Base-by-base conservation (phyloP, 1,140 invertebrate genomes). In the Apocrypta bakeri region DNA sequence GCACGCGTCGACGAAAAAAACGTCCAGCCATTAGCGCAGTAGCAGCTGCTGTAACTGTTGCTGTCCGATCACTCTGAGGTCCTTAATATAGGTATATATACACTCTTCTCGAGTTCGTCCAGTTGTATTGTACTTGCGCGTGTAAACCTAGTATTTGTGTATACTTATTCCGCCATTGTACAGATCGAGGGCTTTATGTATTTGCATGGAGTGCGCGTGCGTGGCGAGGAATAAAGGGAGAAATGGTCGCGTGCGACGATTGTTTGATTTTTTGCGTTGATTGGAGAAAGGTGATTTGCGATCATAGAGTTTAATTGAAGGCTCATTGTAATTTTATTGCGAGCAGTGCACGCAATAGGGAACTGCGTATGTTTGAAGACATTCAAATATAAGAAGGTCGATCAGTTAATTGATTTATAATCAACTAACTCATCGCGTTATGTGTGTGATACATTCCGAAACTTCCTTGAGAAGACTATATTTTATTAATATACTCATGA, bases 221-320 rank as follows among this genome's bases (percentile, higher is more conserved):
- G 17, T 1, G 21, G 48, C 14, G 90, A 91, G 89, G 91, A 91
- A 92, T 90, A 89, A 90, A 87, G 80, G 27, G 79, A 84, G 37
- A 25, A 72, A 33, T 37, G 21, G 37, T 72, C 24, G 33, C 21
- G 24, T 40, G 69, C 48, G 48, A 21, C 17, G 21, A 56, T 56
- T 56, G 17, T 56, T 56, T 56, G 48, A 7, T 56, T 56, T 56
- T 56, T 17, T 21, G 21, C 0, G 48, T 21, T n/a, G 48, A 56
- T 56, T n/a, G 48, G 48, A 56, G 21, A 7, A 21, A 6, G 48
- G 21, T 17, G 42, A 48, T 48, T 11, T 17, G 42, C 21, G 42
- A 48, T 48, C n/a, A n/a, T n/a, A n/a, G n/a, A n/a, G n/a, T n/a
- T n/a, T n/a, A n/a, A n/a, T n/a, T n/a, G n/a, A n/a, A n/a, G n/a